Percentiles rank a stretch among this genome's conserved stretches.
phyloP scores from a whole-genome alignment of 35 echinoderm and acorn worm genomes.

The Chiridota heheva region DNA sequence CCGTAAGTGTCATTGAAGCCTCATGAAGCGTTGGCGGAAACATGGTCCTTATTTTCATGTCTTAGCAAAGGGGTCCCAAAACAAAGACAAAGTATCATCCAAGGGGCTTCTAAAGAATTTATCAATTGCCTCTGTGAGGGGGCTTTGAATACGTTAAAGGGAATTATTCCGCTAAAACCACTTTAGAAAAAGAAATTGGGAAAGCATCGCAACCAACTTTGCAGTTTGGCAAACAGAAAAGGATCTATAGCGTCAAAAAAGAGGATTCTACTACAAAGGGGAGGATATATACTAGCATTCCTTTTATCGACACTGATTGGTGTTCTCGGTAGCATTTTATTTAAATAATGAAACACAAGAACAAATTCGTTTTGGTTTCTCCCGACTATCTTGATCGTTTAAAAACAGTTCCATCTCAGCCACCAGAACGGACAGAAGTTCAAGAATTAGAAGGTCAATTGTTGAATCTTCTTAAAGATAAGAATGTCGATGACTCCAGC shows the following conservation, averaged over 20 bases:
- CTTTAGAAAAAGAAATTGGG: background rate
- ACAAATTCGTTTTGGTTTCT: constrained; percentile 27
- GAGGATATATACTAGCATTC: background rate
- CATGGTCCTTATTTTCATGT: background rate
- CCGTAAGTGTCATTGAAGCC: too few species aligned
- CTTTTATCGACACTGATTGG: constrained; percentile 1
- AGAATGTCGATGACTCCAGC: background rate
- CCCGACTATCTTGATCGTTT: constrained; percentile 9
- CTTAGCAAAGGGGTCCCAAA: background rate
- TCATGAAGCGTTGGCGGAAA: background rate
- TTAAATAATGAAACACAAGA: constrained; percentile 9
- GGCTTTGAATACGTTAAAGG: background rate
- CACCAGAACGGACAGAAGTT: constrained; percentile 1
- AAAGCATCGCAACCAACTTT: background rate
- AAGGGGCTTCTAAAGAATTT: background rate
- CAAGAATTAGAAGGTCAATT: background rate
- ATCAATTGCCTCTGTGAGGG: background rate
- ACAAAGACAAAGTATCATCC: constrained; percentile 6
- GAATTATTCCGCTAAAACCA: background rate
- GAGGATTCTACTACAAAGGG: background rate
- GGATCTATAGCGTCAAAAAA: too few species aligned
- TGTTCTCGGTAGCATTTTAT: background rate
- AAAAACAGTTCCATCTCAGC: background rate
- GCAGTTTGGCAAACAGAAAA: background rate
- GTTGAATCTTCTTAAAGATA: background rate